Conservation (phyloP, 2,113 vertebrate species). For the Camarhynchus parvulus region DNA sequence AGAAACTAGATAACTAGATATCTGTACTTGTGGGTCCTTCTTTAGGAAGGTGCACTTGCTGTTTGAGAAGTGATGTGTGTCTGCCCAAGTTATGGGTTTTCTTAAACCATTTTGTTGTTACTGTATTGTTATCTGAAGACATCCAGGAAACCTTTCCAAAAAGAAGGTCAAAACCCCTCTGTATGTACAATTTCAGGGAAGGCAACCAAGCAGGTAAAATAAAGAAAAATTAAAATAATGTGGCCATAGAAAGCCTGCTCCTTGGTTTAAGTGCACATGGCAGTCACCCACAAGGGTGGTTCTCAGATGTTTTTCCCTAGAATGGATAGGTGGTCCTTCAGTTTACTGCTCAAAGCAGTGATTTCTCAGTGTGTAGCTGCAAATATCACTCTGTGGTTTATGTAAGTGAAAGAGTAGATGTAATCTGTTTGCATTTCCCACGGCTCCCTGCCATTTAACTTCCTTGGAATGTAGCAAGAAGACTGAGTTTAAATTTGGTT, state of each 20-base stretch:
- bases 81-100: not conserved
- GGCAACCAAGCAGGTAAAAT: not conserved
- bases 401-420: not conserved
- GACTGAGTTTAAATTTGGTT: not conserved
- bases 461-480: not conserved
- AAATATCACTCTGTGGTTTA: not conserved
- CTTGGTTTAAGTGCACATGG: not conserved
- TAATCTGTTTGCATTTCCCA: constrained; percentile 36
- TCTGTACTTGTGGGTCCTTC: not conserved
- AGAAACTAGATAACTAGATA: not conserved
- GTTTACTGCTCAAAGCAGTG: not conserved
- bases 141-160: not conserved
- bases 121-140: not conserved
- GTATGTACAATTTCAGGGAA: not conserved
- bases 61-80: not conserved
- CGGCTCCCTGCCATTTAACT: not conserved
- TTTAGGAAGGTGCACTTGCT: not conserved
- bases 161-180: not conserved
- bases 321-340: not conserved
- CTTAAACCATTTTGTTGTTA: not conserved
- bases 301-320: not conserved
- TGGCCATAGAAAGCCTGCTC: not conserved
- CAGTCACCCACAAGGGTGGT: not conserved
- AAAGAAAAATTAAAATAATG: not conserved
- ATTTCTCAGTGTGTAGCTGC: not conserved